Evolutionary conservation across 35 echinoderm and acorn worm species (phyloP).

Genomic region (Apostichopus parvimensis): DNA sequence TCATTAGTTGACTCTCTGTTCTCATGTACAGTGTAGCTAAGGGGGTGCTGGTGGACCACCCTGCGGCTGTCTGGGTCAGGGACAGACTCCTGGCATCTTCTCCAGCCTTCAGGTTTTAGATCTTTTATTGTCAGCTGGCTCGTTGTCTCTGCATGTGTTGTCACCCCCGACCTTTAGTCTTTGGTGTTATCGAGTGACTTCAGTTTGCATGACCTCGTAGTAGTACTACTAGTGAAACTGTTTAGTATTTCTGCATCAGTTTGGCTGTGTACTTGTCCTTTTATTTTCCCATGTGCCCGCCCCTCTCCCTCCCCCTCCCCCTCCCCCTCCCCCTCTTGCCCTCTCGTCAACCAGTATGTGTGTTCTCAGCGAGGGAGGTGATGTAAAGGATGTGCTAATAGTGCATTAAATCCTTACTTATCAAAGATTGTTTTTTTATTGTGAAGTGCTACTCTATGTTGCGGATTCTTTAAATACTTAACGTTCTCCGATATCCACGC

Average conservation of each 20-base stretch:
- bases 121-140: slow-evolving; percentile 47
- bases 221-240: background rate
- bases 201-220: background rate
- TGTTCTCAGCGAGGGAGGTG: background rate
- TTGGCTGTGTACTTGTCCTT: no score
- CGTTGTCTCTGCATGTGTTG: slow-evolving; percentile 32
- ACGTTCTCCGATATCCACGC: no score
- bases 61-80: slow-evolving; percentile 93
- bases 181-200: slow-evolving; percentile 3
- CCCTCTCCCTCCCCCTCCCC: background rate
- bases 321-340: background rate
- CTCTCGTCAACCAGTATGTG: background rate
- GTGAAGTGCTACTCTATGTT: no score
- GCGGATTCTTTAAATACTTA: no score
- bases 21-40: slow-evolving; percentile 74
- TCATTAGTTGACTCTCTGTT: slow-evolving; percentile 52
- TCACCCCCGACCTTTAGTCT: background rate
- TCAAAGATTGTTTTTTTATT: no score
- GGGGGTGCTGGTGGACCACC: slow-evolving; percentile 91
- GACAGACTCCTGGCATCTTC: slow-evolving; percentile 85
- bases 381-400: no score
- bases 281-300: background rate
- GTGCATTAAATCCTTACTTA: no score
- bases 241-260: background rate
- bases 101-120: slow-evolving; percentile 68